phyloP scores from a whole-genome alignment of 2,113 vertebrate species.

The Empidonax traillii region DNA sequence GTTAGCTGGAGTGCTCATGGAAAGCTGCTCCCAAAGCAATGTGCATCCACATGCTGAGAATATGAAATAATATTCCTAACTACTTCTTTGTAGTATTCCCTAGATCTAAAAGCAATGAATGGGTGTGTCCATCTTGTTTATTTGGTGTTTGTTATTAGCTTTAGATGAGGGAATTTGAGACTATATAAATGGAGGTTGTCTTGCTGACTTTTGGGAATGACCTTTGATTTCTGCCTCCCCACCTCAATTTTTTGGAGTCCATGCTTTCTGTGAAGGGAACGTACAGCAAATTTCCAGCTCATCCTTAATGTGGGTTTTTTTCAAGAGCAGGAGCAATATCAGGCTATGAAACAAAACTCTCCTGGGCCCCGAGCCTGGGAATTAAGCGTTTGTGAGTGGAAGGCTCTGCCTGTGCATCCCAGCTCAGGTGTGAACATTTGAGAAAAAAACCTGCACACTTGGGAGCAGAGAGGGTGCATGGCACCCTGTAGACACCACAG shows the following conservation, averaged over 20 bases:
- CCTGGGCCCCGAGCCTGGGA: background rate
- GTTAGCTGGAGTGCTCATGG: background rate
- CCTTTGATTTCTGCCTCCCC: background rate
- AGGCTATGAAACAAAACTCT: background rate
- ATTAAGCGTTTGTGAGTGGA: background rate
- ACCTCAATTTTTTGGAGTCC: background rate
- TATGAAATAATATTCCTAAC: background rate
- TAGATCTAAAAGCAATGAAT: background rate
- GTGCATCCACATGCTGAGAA: rapidly evolving
- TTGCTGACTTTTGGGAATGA: background rate
- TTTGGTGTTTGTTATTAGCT: background rate
- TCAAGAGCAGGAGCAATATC: background rate
- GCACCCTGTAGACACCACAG: background rate
- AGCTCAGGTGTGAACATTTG: background rate
- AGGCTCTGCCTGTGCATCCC: background rate
- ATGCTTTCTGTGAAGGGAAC: background rate
- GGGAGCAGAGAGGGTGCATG: background rate
- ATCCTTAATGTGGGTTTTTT: background rate
- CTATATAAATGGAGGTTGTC: background rate
- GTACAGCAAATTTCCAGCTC: background rate
- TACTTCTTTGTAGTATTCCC: background rate
- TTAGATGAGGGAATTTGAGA: background rate
- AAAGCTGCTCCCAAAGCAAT: background rate
- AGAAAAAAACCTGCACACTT: background rate
- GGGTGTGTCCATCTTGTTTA: background rate